Evolutionary conservation across 1,140 invertebrate species (phyloP).

Genomic region (Drosophila sp.): DNA sequence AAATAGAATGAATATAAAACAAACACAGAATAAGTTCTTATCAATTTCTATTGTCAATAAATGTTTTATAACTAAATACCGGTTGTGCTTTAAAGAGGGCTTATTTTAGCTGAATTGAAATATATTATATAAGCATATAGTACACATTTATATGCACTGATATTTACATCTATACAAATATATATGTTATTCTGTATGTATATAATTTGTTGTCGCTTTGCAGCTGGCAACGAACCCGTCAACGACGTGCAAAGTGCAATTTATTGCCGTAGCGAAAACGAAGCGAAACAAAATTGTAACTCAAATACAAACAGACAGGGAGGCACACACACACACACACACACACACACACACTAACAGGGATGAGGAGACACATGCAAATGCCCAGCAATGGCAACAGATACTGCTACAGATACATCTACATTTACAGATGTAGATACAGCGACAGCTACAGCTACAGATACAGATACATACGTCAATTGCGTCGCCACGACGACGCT

Average conservation of each 20-base stretch:
- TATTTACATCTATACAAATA: slow-evolving; percentile 16
- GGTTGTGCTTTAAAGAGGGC: background rate
- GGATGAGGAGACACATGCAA: slow-evolving; percentile 56
- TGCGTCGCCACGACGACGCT: slow-evolving; percentile 70
- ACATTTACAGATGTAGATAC: slow-evolving; percentile 48
- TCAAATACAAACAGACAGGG: slow-evolving; percentile 56
- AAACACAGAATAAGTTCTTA: background rate
- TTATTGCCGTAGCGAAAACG: slow-evolving; percentile 56
- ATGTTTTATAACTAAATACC: background rate
- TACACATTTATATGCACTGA: slow-evolving; percentile 14
- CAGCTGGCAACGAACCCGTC: slow-evolving; percentile 64
- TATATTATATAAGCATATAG: slow-evolving; percentile 16
- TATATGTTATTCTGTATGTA: background rate
- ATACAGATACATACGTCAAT: slow-evolving; percentile 67
- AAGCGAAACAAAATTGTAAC: slow-evolving; percentile 75
- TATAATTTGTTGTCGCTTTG: slow-evolving; percentile 37
- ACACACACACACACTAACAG: slow-evolving; percentile 1
- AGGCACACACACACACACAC: slow-evolving; percentile 16
- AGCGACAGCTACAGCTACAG: slow-evolving; percentile 36
- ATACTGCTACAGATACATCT: slow-evolving; percentile 43
- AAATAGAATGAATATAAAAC: no score
- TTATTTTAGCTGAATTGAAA: slow-evolving; percentile 5
- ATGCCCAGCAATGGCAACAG: slow-evolving; percentile 57
- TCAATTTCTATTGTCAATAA: background rate
- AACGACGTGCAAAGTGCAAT: slow-evolving; percentile 77